Conservation (phyloP, 2,888 invertebrate genomes). For the Ashinkailepas kermadecensis region DNA sequence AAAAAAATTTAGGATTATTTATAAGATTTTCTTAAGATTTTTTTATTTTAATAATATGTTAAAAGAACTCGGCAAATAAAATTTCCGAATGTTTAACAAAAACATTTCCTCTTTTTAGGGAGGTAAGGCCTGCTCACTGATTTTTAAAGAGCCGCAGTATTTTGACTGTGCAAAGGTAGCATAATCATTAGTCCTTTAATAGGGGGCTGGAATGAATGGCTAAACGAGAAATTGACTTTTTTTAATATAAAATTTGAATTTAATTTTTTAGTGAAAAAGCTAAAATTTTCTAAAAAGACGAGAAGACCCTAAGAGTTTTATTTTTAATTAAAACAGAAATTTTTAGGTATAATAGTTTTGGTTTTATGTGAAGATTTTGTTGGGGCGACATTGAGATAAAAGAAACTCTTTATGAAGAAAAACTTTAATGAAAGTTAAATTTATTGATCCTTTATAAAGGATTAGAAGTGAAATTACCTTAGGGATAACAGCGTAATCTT, state of each 20-base stretch:
- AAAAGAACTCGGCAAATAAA: constrained; percentile 57
- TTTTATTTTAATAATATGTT: constrained; percentile 41
- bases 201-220: constrained; percentile 69
- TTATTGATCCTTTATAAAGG: constrained; percentile 52
- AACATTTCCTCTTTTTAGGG: constrained; percentile 61
- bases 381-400: constrained; percentile 59
- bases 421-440: constrained; percentile 30
- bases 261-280: constrained; percentile 57
- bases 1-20: no score
- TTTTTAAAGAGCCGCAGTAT: constrained; percentile 67
- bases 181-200: constrained; percentile 73
- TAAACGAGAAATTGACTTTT: constrained; percentile 57
- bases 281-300: constrained; percentile 59
- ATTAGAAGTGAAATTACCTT: constrained; percentile 67
- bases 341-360: constrained; percentile 38
- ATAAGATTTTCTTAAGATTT: constrained; percentile 30
- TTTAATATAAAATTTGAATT: constrained; percentile 51
- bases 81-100: constrained; percentile 57
- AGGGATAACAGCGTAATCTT: constrained; percentile 79
- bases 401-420: constrained; percentile 49
- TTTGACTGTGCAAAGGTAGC: constrained; percentile 72
- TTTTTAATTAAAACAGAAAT: constrained; percentile 38
- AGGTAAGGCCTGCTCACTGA: constrained; percentile 68
- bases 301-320: constrained; percentile 72
- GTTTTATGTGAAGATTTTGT: constrained; percentile 48